Evolutionary conservation across 53 echinoderm and acorn worm species (phyloP), one percentile per base, ranked within the genome.

Genomic region (Echinarachnius parma): DNA sequence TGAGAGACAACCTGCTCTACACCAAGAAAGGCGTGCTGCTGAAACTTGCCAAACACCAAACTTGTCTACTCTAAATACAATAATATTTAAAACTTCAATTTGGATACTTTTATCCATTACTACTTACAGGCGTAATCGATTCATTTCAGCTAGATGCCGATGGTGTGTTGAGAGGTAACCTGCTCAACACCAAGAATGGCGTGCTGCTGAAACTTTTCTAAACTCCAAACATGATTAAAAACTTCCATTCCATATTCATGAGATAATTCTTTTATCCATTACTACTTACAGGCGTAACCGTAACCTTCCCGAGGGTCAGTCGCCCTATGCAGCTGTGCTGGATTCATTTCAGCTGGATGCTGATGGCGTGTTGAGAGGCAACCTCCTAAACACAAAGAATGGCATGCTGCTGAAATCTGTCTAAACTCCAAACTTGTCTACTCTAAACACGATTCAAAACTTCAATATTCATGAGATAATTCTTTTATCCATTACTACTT

Each of bases 261-360:
- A n/a, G 53, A n/a, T n/a, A n/a, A n/a, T n/a, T n/a, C n/a, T n/a
- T n/a, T n/a, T n/a, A n/a, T n/a, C n/a, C n/a, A n/a, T n/a, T n/a
- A n/a, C n/a, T n/a, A n/a, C 13, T 39, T 33, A 34, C 78, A 94
- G 95, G 60, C 91, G 96, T n/a, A 91, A 91, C 55, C 87, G 87
- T 18, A 66, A 68, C 39, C 36, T 90, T 15, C 32, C 81, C 28
- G 42, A 68, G 15, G 96, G 91, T 27, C 66, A 84, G 44, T 84
- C 96, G 16, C 90, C 87, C n/a, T 95, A 83, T 37, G 85, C 65
- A 35, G 96, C 87, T 4, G 66, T 81, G 24, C 84, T 95, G 26
- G 82, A 84, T 28, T 77, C 96, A 35, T 70, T 90, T 15, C 62
- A 82, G 57, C 21, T 87, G 16, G 53, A 68, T 9, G 21, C 1